These are phyloP conservation scores for Cryptoblepharus egeriae DNA, from an alignment of 2,797 vertebrate species.

Conservation along the genomic window DNA sequence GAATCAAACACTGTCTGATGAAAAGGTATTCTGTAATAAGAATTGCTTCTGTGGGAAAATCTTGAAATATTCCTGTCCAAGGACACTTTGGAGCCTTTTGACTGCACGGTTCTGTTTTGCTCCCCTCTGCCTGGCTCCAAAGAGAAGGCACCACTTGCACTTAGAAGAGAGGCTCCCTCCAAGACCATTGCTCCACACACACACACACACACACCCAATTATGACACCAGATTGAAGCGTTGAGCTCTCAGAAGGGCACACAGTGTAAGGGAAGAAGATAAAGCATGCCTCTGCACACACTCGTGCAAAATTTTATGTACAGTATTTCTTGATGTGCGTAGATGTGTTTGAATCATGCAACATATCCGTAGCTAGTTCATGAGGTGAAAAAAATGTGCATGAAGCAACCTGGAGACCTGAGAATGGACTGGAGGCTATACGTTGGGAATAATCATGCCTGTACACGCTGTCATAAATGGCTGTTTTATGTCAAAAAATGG, in stretches of 20 bases:
- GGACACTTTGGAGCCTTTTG: too few relatives aligned
- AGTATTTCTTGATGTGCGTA: neutral
- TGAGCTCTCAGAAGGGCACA: neutral
- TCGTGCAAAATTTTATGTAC: neutral
- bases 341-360: neutral
- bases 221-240: neutral
- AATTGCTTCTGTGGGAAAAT: neutral
- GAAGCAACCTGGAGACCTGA: neutral
- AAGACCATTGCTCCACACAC: too few relatives aligned
- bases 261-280: too few relatives aligned
- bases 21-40: neutral
- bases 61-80: neutral
- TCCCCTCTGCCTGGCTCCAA: too few relatives aligned
- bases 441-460: neutral
- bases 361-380: neutral
- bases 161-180: too few relatives aligned
- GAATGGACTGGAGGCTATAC: neutral
- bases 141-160: too few relatives aligned
- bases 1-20: neutral
- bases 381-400: neutral
- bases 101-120: too few relatives aligned
- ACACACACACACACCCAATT: too few relatives aligned
- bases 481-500: slow-evolving; percentile 33
- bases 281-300: neutral
- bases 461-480: slow-evolving; percentile 32